Base-by-base conservation (phyloP, 2,888 invertebrate species). In the Pristionchus entomophagus region DNA sequence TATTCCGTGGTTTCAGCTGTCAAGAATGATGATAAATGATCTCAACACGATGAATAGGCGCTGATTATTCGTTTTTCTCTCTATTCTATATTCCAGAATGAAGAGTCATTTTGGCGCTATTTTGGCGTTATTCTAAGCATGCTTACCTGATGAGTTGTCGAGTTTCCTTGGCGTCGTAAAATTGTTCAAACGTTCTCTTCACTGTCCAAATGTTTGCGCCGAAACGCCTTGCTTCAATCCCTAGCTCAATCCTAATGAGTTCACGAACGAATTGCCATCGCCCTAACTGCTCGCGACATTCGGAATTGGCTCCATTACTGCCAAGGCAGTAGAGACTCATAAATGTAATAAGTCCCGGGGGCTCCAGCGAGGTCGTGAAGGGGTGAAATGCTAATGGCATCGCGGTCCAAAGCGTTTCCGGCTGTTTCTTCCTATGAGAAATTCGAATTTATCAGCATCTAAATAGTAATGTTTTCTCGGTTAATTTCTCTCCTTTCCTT, bases 271-370 rank as follows among this genome's bases (percentile, higher is more conserved):
- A n/a, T 22, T 69, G 69, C 22, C 69, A 41, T 19, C 22, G 14
- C 8, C 19, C 69, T 69, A 69, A 69, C 69, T 38, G 38, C 41
- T 35, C 35, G 69, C 35, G 38, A 69, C 69, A 38, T 38, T 38
- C 6, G 38, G 38, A 69, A 69, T 69, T 69, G 69, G 69, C 69
- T 69, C 69, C 69, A 69, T 69, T 69, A 69, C 69, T 69, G n/a
- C n/a, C n/a, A n/a, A 8, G 17, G 38, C 41, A 69, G 69, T 69
- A 69, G 38, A 29, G 69, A 69, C 69, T 69, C 69, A 69, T 69
- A 69, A 69, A 69, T 69, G 69, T 41, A 69, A 69, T 69, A 69
- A 69, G 69, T 41, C 69, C 69, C 69, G 0, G 41, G 38, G 69
- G 69, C 8, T 29, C 8, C 38, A 38, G 38, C 6, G 62, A 38